These are phyloP conservation scores for Anastrepha obliqua DNA, from an alignment of 1,140 invertebrate genomes.

Conservation along the genomic window DNA sequence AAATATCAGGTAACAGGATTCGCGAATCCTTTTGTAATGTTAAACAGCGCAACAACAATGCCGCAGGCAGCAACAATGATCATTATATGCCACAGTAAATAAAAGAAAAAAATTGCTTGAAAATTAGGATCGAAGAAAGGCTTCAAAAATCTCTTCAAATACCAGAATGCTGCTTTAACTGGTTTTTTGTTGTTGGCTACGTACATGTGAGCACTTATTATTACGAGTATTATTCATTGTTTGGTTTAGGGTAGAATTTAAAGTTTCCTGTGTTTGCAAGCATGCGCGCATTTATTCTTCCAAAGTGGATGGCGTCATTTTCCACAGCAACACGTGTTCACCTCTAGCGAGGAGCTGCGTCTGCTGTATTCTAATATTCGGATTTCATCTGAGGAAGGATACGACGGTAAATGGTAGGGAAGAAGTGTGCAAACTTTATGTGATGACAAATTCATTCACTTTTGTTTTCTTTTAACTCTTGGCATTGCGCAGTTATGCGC, in stretches of 20 bases:
- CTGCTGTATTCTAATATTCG: background rate
- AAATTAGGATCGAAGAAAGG: background rate
- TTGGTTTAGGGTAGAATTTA: background rate
- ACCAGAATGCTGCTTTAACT: background rate
- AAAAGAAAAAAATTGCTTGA: background rate
- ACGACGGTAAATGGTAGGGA: no score
- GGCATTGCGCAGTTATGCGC: no score
- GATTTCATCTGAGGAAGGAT: no score
- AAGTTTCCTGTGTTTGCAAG: background rate
- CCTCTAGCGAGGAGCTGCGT: background rate
- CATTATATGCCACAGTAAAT: background rate
- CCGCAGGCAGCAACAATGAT: background rate
- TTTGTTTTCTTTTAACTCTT: no score
- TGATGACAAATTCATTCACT: no score
- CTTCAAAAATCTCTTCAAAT: background rate
- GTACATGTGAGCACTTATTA: background rate
- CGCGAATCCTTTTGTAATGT: slow-evolving; percentile 18
- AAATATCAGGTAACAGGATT: background rate
- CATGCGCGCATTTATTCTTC: background rate
- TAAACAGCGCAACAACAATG: background rate
- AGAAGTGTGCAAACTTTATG: no score
- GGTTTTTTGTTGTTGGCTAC: background rate
- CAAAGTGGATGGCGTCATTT: background rate
- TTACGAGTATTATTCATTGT: background rate
- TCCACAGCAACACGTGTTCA: background rate